Evolutionary conservation across 2,113 vertebrate genomes (phyloP).

Genomic region (Potamarius usumacintae): DNA sequence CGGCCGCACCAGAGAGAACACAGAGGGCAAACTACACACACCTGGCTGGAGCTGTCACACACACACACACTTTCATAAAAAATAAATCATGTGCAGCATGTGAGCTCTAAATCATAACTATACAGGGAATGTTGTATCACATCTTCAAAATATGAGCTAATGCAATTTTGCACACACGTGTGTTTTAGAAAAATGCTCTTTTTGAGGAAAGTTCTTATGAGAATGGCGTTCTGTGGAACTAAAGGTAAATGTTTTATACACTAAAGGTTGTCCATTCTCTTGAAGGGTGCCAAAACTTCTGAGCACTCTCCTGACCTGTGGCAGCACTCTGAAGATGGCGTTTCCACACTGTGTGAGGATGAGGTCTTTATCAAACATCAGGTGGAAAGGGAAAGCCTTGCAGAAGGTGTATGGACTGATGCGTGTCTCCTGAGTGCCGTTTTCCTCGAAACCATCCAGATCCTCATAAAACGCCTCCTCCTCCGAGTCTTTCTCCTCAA

Average conservation of each 20-base stretch:
- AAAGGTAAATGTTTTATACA: not conserved
- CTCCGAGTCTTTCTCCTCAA: constrained; percentile 96
- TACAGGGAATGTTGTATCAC: not conserved
- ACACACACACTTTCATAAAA: constrained; percentile 24
- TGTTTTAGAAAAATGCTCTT: not conserved
- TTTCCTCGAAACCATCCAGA: constrained; percentile 95
- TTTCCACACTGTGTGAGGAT: constrained; percentile 96
- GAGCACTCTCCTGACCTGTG: constrained; percentile 78
- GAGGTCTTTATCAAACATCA: constrained; percentile 95
- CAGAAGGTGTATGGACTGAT: constrained; percentile 98
- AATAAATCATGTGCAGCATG: not conserved
- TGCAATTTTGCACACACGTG: not conserved
- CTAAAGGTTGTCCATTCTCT: not conserved
- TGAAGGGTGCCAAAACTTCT: not conserved
- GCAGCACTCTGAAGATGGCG: constrained; percentile 94
- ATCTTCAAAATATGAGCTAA: not conserved
- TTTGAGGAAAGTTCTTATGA: not conserved
- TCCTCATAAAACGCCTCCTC: constrained; percentile 96
- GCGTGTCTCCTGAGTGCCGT: constrained; percentile 92
- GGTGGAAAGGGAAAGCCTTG: constrained; percentile 97
- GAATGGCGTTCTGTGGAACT: not conserved
- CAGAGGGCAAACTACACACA: constrained; percentile 88
- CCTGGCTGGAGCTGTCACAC: constrained; percentile 88
- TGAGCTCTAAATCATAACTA: not conserved
- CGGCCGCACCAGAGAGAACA: constrained; percentile 95